Percentiles rank a stretch among this genome's conserved stretches.
Evolutionary conservation across 2,797 vertebrate genomes (phyloP).

Genomic region (Molossus molossus): DNA sequence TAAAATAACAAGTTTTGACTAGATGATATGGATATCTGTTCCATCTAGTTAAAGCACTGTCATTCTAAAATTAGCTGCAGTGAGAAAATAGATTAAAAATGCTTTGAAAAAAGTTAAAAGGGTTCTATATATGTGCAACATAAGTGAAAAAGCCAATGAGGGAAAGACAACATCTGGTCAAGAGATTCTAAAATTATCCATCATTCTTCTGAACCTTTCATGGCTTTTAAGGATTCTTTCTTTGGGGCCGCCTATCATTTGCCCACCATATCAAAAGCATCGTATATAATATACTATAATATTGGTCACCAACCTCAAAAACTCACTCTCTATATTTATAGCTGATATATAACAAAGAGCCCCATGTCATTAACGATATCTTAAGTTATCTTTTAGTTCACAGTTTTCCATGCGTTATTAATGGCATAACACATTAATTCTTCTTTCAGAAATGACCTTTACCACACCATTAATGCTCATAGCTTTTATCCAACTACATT

Average conservation of each 20-base stretch:
- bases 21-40: not conserved
- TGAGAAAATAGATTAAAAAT: constrained; percentile 45
- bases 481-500: constrained; percentile 91
- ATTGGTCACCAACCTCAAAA: constrained; percentile 87
- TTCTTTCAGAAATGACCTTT: constrained; percentile 91
- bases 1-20: constrained; percentile 17
- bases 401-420: constrained; percentile 90
- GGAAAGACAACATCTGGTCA: constrained; percentile 26
- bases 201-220: constrained; percentile 55
- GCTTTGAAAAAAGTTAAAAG: constrained; percentile 23
- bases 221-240: constrained; percentile 58
- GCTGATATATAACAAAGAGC: constrained; percentile 87
- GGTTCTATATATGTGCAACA: not conserved
- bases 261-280: constrained; percentile 69
- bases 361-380: constrained; percentile 89
- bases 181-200: constrained; percentile 18
- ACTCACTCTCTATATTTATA: constrained; percentile 89
- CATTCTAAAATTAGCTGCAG: constrained; percentile 21
- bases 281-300: constrained; percentile 78
- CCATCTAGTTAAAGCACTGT: not conserved
- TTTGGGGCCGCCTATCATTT: constrained; percentile 57
- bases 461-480: constrained; percentile 90
- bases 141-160: constrained; percentile 33
- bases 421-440: constrained; percentile 91
- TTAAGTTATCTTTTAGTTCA: constrained; percentile 91